Evolutionary conservation across 2,888 invertebrate species (phyloP).

Genomic region (Drosophila quinaria): DNA sequence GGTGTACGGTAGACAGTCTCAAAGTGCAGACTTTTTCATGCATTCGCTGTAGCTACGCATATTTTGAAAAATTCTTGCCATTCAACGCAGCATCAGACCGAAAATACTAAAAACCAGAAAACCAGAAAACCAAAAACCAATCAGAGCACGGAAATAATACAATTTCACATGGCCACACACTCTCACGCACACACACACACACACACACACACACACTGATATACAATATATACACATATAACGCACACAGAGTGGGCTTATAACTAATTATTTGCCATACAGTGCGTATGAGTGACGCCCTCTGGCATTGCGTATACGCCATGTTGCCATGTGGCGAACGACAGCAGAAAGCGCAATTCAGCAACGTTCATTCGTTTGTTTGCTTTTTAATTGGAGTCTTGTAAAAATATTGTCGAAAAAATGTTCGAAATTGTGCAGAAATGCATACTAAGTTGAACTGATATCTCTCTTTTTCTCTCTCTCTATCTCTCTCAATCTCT

Average conservation of each 20-base stretch:
- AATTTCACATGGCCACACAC: conserved; percentile 2
- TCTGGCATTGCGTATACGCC: conserved; percentile 33
- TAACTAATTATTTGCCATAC: conserved; percentile 42
- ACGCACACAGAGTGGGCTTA: neutral
- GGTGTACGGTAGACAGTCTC: neutral
- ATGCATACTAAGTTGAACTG: conserved; percentile 22
- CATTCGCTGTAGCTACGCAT: conserved; percentile 5
- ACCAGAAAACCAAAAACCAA: conserved; percentile 29
- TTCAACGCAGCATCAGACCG: conserved; percentile 15
- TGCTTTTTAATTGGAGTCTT: conserved; percentile 57
- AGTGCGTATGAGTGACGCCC: conserved; percentile 42
- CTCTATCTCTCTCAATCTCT: too few relatives aligned
- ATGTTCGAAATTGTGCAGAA: conserved; percentile 22
- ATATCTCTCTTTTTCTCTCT: neutral
- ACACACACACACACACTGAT: neutral
- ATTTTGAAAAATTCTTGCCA: conserved; percentile 22
- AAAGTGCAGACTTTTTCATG: neutral
- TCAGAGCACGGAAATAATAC: conserved; percentile 14
- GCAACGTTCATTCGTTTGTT: neutral
- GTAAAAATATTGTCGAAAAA: conserved; percentile 50
- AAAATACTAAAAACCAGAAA: conserved; percentile 21
- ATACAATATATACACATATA: neutral
- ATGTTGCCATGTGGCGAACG: neutral
- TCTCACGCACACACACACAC: neutral
- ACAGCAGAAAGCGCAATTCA: conserved; percentile 1